Evolutionary conservation across 2,797 vertebrate genomes (phyloP), one percentile per base, ranked within the genome.

Genomic region (Cirrhinus molitorella): DNA sequence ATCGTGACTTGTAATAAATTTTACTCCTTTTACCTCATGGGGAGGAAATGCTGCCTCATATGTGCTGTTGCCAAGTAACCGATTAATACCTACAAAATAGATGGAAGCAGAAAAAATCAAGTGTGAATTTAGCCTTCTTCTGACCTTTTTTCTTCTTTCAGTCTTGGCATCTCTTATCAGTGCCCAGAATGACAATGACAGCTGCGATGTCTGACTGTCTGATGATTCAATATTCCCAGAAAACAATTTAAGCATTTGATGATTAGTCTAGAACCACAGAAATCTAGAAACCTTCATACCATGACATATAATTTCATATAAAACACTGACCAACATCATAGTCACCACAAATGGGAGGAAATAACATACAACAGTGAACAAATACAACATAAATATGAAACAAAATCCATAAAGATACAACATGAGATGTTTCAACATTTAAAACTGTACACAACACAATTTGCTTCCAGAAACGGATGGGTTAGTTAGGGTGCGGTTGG

Each of bases 31-130:
- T 94, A 99, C 98, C 97, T 99, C 98, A 85, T 99, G 98, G 23
- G 97, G 98, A 77, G 98, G 98, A 91, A 99, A 99, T 1, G 98
- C 98, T 86, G 98, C 98, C 90, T 99, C 98, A 19, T 99, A 99
- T 0, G 98, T 98, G 85, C 94, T 95, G 89, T 99, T 99, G 89
- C 93, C 96, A 89, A 99, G 93, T 84, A 99, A 92, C 59, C 98
- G 97, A 88, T 96, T 98, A 88, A 99, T 98, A 90, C 98, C 98
- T 99, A 86, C 25, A 74, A 37, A 9, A 55, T 5, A 63, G 17
- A 45, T 19, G 23, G 80, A 88, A 40, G 86, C 85, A 31, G 74
- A 83, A 88, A 67, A 88, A 91, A 85, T 17, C 40, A 63, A 7
- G 66, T n/a, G 45, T 72, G 14, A 73, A 81, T 74, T 61, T 21